phyloP scores from a whole-genome alignment of 2,797 vertebrate species.

The Acanthurus leucopareius region DNA sequence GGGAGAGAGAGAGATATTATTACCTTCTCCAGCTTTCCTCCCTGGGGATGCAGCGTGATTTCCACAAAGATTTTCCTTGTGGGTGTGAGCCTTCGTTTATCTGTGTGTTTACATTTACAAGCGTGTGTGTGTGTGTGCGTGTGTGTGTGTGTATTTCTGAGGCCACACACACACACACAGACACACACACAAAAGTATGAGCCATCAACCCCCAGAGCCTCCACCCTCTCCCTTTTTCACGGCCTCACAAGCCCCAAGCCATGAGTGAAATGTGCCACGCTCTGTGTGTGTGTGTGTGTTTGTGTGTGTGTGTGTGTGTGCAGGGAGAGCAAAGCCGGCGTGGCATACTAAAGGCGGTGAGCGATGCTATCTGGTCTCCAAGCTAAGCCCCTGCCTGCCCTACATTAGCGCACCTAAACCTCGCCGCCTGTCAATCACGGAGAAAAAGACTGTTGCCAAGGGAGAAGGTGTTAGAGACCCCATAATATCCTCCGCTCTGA shows the following conservation, averaged over 20 bases:
- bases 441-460: constrained; percentile 73
- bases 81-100: constrained; percentile 56
- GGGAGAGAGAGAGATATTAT: constrained; percentile 57
- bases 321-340: constrained; percentile 65
- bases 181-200: constrained; percentile 31
- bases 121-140: constrained; percentile 32
- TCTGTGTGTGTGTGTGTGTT: constrained; percentile 31
- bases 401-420: constrained; percentile 84
- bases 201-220: constrained; percentile 61
- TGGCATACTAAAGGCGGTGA: constrained; percentile 82
- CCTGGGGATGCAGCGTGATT: constrained; percentile 71
- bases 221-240: constrained; percentile 73
- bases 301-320: constrained; percentile 31
- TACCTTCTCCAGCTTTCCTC: constrained; percentile 63
- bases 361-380: constrained; percentile 84
- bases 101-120: constrained; percentile 58
- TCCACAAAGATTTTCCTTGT: constrained; percentile 72
- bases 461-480: constrained; percentile 74
- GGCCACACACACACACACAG: constrained; percentile 45
- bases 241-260: constrained; percentile 79
- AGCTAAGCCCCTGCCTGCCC: constrained; percentile 82
- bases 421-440: constrained; percentile 82
- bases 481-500: constrained; percentile 78
- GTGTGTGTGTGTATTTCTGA: constrained; percentile 15
- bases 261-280: constrained; percentile 82